phyloP scores from a whole-genome alignment of 2,888 invertebrate genomes.

The Willowsia nigromaculata region DNA sequence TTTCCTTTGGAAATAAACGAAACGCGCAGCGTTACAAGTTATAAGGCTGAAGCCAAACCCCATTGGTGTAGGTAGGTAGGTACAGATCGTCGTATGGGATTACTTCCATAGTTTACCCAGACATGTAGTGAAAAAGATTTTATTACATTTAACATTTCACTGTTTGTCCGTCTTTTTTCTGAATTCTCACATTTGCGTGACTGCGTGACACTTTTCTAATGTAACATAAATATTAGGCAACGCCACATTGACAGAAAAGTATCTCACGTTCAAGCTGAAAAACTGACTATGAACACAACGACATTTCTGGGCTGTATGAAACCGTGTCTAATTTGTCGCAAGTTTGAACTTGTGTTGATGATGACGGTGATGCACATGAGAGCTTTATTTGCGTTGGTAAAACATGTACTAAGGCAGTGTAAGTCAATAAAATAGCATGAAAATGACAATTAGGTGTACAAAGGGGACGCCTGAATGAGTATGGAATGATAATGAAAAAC shows the following conservation, averaged over 20 bases:
- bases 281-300: too few species aligned
- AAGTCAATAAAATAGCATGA: not conserved
- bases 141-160: too few species aligned
- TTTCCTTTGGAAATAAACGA: too few species aligned
- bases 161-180: not conserved
- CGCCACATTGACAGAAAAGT: not conserved
- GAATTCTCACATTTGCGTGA: not conserved
- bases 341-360: not conserved
- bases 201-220: not conserved
- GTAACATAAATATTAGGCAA: not conserved
- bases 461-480: not conserved
- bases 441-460: not conserved
- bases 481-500: conserved; percentile 29
- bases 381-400: not conserved
- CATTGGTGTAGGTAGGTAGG: too few species aligned
- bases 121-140: too few species aligned
- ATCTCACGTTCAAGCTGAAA: not conserved
- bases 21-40: too few species aligned
- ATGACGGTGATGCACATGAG: not conserved
- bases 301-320: conserved; percentile 13
- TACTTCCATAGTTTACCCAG: too few species aligned
- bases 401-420: not conserved
- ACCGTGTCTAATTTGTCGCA: conserved; percentile 32
- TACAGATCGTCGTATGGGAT: too few species aligned
- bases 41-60: too few species aligned